phyloP scores from a whole-genome alignment of 2,797 vertebrate genomes.

The Scolopax bukidnonensis region DNA sequence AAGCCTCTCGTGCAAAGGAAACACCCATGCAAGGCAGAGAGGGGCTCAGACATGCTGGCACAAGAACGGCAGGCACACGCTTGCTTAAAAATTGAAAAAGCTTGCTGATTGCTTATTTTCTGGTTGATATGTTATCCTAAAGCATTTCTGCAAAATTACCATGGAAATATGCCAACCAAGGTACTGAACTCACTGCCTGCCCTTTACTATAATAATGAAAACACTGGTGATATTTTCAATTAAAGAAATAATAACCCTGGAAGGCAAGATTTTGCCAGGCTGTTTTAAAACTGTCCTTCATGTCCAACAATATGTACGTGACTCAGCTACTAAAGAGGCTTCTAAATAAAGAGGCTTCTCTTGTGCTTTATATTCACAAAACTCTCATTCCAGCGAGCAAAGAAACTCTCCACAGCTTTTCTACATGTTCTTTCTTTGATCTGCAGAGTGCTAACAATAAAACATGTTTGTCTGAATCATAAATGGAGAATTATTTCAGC shows the following conservation, averaged over 20 bases:
- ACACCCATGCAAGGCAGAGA: not conserved
- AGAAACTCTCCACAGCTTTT: constrained; percentile 59
- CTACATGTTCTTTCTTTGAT: constrained; percentile 58
- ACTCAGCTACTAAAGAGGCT: constrained; percentile 69
- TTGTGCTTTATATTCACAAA: constrained; percentile 63
- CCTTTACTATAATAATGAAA: not conserved
- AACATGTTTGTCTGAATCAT: constrained; percentile 13
- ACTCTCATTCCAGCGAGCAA: constrained; percentile 43
- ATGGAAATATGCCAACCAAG: not conserved
- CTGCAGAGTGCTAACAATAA: constrained; percentile 21
- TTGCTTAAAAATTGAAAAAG: not conserved
- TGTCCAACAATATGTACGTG: constrained; percentile 55
- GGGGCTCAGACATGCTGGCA: not conserved
- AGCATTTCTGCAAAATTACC: constrained; percentile 2
- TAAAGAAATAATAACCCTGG: not conserved
- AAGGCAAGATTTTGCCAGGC: constrained; percentile 14
- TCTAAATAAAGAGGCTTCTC: constrained; percentile 68
- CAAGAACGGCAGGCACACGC: not conserved
- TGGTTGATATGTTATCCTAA: not conserved
- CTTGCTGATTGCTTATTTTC: not conserved
- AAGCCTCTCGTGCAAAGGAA: not conserved
- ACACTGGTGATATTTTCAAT: not conserved
- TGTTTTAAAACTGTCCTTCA: constrained; percentile 55
- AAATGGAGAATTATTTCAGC: constrained; percentile 23
- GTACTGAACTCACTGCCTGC: not conserved